phyloP scores from a whole-genome alignment of 1,140 invertebrate species.

The Euwallacea similis region DNA sequence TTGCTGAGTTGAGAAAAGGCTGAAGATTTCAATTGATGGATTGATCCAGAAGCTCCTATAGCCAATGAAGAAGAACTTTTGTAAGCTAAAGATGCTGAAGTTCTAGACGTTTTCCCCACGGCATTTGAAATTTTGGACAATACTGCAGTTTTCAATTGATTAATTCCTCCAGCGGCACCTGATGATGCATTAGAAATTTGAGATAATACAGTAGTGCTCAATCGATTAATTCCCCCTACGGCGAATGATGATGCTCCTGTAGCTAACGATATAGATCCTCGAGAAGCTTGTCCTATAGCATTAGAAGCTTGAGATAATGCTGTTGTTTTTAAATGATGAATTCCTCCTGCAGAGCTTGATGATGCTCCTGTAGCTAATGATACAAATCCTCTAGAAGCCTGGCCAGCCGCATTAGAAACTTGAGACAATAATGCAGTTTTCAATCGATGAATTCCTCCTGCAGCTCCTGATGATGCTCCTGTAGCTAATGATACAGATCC shows the following conservation, averaged over 20 bases:
- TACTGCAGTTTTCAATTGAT: slow-evolving; percentile 17
- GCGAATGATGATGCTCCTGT: not conserved
- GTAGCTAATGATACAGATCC: slow-evolving; percentile 8
- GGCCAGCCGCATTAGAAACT: not conserved
- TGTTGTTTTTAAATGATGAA: slow-evolving; percentile 15
- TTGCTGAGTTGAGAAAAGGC: not conserved
- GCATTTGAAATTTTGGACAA: not conserved
- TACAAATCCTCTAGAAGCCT: not conserved
- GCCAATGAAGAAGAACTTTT: not conserved
- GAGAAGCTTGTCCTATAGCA: slow-evolving; percentile 4
- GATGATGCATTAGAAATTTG: not conserved
- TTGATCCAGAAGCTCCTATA: not conserved
- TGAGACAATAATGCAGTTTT: slow-evolving; percentile 3
- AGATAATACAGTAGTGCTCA: slow-evolving; percentile 2
- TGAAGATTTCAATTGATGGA: slow-evolving; percentile 7
- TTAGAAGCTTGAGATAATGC: not conserved
- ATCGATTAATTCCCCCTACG: not conserved
- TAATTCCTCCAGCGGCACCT: not conserved
- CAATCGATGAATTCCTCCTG: not conserved
- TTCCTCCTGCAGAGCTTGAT: not conserved
- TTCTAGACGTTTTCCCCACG: slow-evolving; percentile 6
- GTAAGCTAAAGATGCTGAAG: not conserved
- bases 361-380: slow-evolving; percentile 4
- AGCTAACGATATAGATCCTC: not conserved
- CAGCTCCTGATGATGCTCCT: not conserved